Conservation (phyloP, 2,113 vertebrate species). For the Pterophyllum scalare region DNA sequence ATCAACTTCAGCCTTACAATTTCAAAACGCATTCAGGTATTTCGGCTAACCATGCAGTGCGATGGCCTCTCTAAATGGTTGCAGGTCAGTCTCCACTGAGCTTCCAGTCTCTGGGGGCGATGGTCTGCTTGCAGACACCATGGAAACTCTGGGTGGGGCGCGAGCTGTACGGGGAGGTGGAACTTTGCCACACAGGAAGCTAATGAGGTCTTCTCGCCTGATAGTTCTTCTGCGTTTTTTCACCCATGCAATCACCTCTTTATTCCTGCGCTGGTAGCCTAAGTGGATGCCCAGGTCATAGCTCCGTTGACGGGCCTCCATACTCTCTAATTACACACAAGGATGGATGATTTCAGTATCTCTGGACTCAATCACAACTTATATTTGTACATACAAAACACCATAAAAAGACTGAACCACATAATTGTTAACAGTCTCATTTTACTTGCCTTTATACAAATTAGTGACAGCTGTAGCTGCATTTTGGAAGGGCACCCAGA, state of each 20-base stretch:
- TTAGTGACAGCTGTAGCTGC: slow-evolving; percentile 98
- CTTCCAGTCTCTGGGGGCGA: slow-evolving; percentile 92
- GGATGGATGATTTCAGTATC: neutral
- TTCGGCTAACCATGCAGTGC: slow-evolving; percentile 92
- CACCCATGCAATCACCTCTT: slow-evolving; percentile 98
- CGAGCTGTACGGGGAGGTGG: slow-evolving; percentile 94
- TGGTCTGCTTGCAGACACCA: slow-evolving; percentile 93
- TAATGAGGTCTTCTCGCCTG: slow-evolving; percentile 97
- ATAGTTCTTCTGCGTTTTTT: slow-evolving; percentile 99
- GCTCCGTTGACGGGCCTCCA: slow-evolving; percentile 94
- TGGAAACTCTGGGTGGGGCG: slow-evolving; percentile 92
- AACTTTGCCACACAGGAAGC: slow-evolving; percentile 98
- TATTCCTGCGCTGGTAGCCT: slow-evolving; percentile 95
- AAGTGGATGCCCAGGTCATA: slow-evolving; percentile 98
- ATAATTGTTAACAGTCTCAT: neutral
- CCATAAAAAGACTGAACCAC: neutral
- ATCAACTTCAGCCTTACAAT: neutral
- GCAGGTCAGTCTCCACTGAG: slow-evolving; percentile 97
- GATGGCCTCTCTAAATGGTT: slow-evolving; percentile 99
- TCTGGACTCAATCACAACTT: neutral
- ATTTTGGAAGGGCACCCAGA: slow-evolving; percentile 99
- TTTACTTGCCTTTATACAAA: slow-evolving; percentile 92
- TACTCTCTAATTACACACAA: slow-evolving; percentile 85
- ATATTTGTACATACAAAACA: neutral
- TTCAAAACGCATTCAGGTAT: neutral